Percentiles rank a stretch among this genome's conserved stretches.
Conservation (phyloP, 2,113 vertebrate genomes). For the Oryzias melastigma region DNA sequence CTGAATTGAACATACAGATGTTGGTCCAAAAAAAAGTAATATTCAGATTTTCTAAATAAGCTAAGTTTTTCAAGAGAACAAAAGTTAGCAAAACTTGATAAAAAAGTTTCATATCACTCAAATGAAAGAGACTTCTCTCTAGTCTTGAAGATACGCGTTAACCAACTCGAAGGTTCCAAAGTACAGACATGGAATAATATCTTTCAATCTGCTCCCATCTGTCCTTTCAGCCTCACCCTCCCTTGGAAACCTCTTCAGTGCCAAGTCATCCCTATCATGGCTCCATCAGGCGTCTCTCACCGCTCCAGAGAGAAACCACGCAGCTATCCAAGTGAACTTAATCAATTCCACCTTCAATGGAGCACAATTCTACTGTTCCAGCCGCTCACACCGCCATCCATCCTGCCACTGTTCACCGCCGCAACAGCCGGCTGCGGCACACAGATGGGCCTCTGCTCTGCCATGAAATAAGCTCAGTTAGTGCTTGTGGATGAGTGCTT, state of each 20-base stretch:
- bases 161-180: constrained; percentile 13
- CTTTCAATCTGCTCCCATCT: constrained; percentile 45
- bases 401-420: constrained; percentile 30
- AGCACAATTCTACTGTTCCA: constrained; percentile 51
- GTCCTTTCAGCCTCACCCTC: constrained; percentile 22
- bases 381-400: constrained; percentile 50
- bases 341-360: constrained; percentile 61
- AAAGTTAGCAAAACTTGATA: too few relatives aligned
- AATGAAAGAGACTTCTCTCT: too few relatives aligned
- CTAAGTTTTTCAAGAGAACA: too few relatives aligned
- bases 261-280: constrained; percentile 54
- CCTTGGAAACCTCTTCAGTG: constrained; percentile 31
- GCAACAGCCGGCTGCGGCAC: constrained; percentile 41
- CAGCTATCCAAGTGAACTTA: constrained; percentile 53
- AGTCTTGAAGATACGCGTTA: neutral
- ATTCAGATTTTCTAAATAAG: too few relatives aligned
- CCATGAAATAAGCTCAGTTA: constrained; percentile 58
- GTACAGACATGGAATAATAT: constrained; percentile 17
- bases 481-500: constrained; percentile 5
- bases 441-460: constrained; percentile 68
- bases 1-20: too few relatives aligned
- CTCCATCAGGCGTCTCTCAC: constrained; percentile 47
- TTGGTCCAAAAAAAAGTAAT: too few relatives aligned
- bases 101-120: too few relatives aligned
- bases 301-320: constrained; percentile 38